These are phyloP conservation scores for Agrotis clavis DNA, from an alignment of 2,888 invertebrate genomes.

Conservation along the genomic window DNA sequence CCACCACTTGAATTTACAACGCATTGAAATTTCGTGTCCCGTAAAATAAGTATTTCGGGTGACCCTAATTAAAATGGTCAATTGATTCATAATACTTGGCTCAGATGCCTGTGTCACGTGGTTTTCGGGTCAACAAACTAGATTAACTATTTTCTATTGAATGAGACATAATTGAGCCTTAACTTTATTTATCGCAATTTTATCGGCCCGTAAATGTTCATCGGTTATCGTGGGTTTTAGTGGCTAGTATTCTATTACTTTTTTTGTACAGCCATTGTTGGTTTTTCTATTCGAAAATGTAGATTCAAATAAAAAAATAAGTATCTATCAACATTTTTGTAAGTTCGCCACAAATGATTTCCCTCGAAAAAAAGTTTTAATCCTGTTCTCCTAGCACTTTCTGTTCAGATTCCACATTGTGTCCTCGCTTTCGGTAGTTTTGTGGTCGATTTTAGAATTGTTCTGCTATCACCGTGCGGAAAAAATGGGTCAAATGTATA, in stretches of 20 bases:
- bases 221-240: not conserved
- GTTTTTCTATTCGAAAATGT: not conserved
- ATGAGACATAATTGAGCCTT: constrained; percentile 2
- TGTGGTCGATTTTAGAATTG: too few relatives aligned
- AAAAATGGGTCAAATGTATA: too few relatives aligned
- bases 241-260: not conserved
- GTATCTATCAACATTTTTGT: too few relatives aligned
- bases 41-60: constrained; percentile 42
- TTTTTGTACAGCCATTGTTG: not conserved
- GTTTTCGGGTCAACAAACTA: constrained; percentile 4
- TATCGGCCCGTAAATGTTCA: constrained; percentile 22
- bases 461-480: too few relatives aligned
- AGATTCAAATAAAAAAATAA: too few relatives aligned
- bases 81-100: constrained; percentile 40
- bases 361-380: too few relatives aligned
- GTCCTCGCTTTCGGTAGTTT: too few relatives aligned
- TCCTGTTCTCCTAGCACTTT: too few relatives aligned
- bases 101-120: not conserved
- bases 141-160: constrained; percentile 25
- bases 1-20: constrained; percentile 32
- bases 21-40: constrained; percentile 49
- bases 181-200: constrained; percentile 8
- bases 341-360: too few relatives aligned
- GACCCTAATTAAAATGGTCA: constrained; percentile 59
- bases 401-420: too few relatives aligned